Base-by-base conservation (phyloP, 2,797 vertebrate species). In the Gephyroberyx darwinii region DNA sequence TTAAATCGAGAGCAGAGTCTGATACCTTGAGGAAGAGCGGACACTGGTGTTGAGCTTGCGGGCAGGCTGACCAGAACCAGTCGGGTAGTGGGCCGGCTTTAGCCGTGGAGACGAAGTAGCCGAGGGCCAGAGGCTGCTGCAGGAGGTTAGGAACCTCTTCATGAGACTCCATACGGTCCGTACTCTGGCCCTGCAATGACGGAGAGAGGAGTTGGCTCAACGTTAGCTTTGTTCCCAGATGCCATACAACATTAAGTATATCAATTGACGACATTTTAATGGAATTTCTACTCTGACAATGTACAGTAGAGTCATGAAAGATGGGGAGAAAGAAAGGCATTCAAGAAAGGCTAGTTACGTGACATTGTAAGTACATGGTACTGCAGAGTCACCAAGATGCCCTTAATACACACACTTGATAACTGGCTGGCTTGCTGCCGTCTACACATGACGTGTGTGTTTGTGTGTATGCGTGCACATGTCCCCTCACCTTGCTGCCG, bases 31-130 rank as follows among this genome's bases (percentile, higher is more conserved):
- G 96, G 90, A 98, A 99, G 87, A 99, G 95, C 71, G 97, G 97
- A 93, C 97, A 99, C 92, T 98, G 97, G 94, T 98, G 96, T 95
- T 98, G 96, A 92, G 97, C 97, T 95, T 99, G 97, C 86, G 97
- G 97, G 92, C 97, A 98, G 63, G 97, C 96, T 47, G 97, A 97
- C 97, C 97, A 99, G 93, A 98, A 98, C 96, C 96, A 99, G 93
- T 98, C 96, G 53, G 97, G 97, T 91, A 98, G 95, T 0, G 96
- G 96, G 88, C 97, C 97, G 55, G 97, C 95, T 96, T 98, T 98
- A 87, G 96, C 97, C 75, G 97, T 99, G 81, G 97, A 99, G 86
- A 99, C 96, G 80, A 98, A 98, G 92, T 98, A 99, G 78, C 97
- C 97, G 1, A 99, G 95, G 83, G 97, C 97, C 92, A 99, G 89